Conservation (phyloP, 1,140 invertebrate species). For the Meloidogyne floridensis region DNA sequence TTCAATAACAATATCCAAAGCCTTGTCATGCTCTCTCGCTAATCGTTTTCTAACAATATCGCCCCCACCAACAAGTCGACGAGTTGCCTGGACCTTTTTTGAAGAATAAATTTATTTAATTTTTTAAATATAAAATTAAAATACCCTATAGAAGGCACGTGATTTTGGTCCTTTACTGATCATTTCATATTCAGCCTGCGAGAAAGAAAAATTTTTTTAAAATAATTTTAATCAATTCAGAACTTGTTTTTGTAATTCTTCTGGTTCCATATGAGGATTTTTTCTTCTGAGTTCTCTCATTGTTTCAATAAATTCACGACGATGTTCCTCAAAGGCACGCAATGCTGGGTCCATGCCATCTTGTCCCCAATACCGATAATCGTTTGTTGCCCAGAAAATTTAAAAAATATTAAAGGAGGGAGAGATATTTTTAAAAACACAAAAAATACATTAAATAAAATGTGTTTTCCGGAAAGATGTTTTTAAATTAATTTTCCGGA, state of each 20-base stretch:
- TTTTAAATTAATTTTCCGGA: not conserved
- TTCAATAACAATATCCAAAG: slow-evolving; percentile 68
- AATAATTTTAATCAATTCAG: slow-evolving; percentile 32
- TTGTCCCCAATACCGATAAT: slow-evolving; percentile 66
- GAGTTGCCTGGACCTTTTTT: slow-evolving; percentile 82
- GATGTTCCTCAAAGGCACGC: slow-evolving; percentile 84
- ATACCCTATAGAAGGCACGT: slow-evolving; percentile 82
- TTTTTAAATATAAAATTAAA: not conserved
- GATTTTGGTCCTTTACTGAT: slow-evolving; percentile 89
- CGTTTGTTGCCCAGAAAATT: slow-evolving; percentile 2
- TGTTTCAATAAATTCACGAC: slow-evolving; percentile 88
- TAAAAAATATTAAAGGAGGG: not conserved
- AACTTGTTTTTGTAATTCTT: slow-evolving; percentile 72
- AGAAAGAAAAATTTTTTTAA: slow-evolving; percentile 70
- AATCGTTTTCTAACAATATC: slow-evolving; percentile 86
- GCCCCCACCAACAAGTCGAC: slow-evolving; percentile 90
- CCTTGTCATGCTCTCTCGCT: slow-evolving; percentile 81
- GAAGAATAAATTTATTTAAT: slow-evolving; percentile 6
- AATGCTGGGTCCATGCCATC: slow-evolving; percentile 76
- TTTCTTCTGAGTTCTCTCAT: slow-evolving; percentile 84
- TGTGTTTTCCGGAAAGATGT: not conserved
- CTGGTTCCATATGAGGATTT: slow-evolving; percentile 80
- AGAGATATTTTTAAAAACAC: not conserved
- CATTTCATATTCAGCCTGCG: slow-evolving; percentile 85
- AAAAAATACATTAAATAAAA: not conserved